Evolutionary conservation across 1,140 invertebrate species (phyloP).

Genomic region (Diachasmimorpha longicaudata): DNA sequence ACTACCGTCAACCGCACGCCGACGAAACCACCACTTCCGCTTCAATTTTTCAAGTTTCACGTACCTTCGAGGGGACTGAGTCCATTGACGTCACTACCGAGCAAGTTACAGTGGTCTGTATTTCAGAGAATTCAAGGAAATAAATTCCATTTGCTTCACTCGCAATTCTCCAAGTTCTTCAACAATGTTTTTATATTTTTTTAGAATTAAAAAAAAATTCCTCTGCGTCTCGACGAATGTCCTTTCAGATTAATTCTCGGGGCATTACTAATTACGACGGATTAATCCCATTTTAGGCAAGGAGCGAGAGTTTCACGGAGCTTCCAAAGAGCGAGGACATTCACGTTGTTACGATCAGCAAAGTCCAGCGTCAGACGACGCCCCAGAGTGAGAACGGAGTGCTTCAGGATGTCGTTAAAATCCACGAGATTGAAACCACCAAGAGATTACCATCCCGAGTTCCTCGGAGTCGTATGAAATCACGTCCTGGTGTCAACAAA

Average conservation of each 20-base stretch:
- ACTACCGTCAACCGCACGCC: conserved; percentile 8
- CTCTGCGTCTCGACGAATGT: no score
- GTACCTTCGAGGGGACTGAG: neutral
- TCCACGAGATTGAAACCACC: conserved; percentile 23
- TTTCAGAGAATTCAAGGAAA: neutral
- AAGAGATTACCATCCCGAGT: conserved; percentile 35
- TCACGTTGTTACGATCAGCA: neutral
- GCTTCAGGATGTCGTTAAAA: conserved; percentile 36
- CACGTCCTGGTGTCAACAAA: conserved; percentile 28
- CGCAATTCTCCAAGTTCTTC: neutral
- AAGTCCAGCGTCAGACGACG: neutral
- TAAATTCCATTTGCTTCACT: no score
- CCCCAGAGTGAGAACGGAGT: conserved; percentile 30
- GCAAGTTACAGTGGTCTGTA: conserved; percentile 2
- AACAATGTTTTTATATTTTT: neutral
- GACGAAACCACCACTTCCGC: neutral
- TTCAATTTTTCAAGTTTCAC: neutral
- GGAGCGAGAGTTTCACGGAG: conserved; percentile 1
- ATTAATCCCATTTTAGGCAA: conserved; percentile 1
- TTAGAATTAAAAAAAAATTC: neutral
- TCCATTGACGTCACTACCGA: conserved; percentile 1
- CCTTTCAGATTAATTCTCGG: no score
- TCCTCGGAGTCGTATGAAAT: conserved; percentile 30
- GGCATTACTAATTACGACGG: neutral
- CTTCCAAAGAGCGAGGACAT: conserved; percentile 4